These are phyloP conservation scores for Sinonovacula constricta DNA, from an alignment of 1,140 invertebrate species.

Conservation along the genomic window DNA sequence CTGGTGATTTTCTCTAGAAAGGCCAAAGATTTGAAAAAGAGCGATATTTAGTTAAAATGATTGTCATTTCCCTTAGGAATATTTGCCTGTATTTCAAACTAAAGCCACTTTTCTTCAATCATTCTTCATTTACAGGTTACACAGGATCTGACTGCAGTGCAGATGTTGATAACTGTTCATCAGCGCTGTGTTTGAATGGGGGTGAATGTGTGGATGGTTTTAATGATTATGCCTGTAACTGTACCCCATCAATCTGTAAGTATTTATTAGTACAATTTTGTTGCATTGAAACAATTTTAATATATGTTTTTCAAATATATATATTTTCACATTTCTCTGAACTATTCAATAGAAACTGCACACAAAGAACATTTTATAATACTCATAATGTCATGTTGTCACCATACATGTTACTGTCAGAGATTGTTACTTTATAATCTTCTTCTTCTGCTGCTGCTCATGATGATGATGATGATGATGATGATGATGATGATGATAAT, in stretches of 20 bases:
- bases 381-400: background rate
- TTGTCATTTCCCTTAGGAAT: no score
- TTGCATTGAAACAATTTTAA: background rate
- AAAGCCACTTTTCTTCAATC: no score
- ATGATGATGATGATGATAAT: constrained; percentile 8
- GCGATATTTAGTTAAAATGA: no score
- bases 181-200: constrained; percentile 26
- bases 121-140: constrained; percentile 45
- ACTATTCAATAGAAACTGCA: background rate
- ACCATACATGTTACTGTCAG: background rate
- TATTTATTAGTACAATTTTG: background rate
- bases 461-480: constrained; percentile 22
- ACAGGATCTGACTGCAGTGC: constrained; percentile 65
- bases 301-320: background rate
- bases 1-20: no score
- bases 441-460: constrained; percentile 13
- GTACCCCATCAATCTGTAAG: constrained; percentile 53
- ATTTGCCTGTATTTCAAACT: no score
- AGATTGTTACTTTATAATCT: background rate
- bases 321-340: constrained; percentile 17
- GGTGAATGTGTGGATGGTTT: constrained; percentile 44
- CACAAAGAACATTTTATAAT: background rate
- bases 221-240: constrained; percentile 52
- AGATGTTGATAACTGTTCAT: constrained; percentile 56
- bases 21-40: no score